Evolutionary conservation across 2,113 vertebrate species (phyloP).

Genomic region (Amia ocellicauda): DNA sequence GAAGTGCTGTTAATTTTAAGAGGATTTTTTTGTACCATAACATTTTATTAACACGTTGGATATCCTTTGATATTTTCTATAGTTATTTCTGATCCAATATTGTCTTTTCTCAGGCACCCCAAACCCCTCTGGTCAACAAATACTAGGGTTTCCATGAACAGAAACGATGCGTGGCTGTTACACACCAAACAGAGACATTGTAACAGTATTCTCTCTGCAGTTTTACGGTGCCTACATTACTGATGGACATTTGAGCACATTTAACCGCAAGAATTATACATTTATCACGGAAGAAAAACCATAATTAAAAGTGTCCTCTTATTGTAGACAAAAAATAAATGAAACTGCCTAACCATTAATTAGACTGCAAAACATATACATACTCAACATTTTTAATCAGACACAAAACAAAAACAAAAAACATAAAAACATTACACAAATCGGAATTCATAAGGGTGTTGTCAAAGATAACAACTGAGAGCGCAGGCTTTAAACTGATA

Average conservation of each 20-base stretch:
- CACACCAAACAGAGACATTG: not conserved
- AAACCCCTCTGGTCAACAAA: conserved; percentile 3
- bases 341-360: conserved; percentile 10
- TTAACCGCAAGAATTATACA: conserved; percentile 2
- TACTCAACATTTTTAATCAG: not conserved
- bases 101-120: not conserved
- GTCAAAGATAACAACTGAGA: too few species aligned
- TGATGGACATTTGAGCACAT: conserved; percentile 5
- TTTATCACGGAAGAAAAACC: conserved; percentile 7
- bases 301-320: conserved; percentile 20
- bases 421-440: too few species aligned
- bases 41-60: conserved; percentile 22
- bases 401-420: not conserved
- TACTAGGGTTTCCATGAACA: conserved; percentile 21
- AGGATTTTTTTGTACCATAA: conserved; percentile 20
- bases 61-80: conserved; percentile 22
- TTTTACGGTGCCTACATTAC: not conserved
- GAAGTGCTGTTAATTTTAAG: not conserved
- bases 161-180: not conserved
- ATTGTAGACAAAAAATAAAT: conserved; percentile 1
- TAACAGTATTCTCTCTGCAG: not conserved
- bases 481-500: not conserved
- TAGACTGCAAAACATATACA: conserved; percentile 3
- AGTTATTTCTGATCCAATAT: not conserved
- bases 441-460: too few species aligned